Conservation (phyloP, 1,140 invertebrate genomes). For the Lineus longissimus region DNA sequence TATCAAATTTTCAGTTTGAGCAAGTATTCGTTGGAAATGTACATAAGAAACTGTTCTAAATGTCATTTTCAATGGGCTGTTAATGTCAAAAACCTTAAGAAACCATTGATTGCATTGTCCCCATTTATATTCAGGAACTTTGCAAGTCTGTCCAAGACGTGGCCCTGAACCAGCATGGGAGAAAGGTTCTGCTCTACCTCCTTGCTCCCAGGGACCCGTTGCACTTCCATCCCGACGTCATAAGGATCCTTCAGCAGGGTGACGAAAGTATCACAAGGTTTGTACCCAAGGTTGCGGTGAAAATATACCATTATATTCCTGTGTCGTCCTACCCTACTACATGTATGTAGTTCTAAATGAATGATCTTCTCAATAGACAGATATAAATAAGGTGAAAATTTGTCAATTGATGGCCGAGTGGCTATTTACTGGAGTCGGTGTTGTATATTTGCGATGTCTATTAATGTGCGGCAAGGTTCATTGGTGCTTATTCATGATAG, state of each 20-base stretch:
- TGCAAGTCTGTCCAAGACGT: conserved; percentile 69
- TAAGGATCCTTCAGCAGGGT: conserved; percentile 64
- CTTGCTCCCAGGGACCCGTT: conserved; percentile 70
- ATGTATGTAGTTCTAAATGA: background rate
- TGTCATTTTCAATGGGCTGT: no score
- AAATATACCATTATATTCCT: background rate
- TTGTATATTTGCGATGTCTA: no score
- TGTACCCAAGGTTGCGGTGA: conserved; percentile 20
- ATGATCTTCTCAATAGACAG: no score
- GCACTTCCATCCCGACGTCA: conserved; percentile 49
- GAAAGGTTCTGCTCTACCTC: conserved; percentile 72
- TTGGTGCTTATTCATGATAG: no score
- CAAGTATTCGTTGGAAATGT: no score
- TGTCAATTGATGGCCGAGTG: background rate
- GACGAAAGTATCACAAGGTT: conserved; percentile 59
- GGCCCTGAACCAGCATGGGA: conserved; percentile 63
- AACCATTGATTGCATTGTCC: no score
- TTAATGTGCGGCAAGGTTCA: no score
- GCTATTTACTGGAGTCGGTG: no score
- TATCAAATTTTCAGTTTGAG: no score
- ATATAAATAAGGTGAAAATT: background rate
- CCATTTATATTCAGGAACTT: conserved; percentile 60
- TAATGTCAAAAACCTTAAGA: no score
- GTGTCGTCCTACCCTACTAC: background rate
- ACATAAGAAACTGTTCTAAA: no score